Conservation (phyloP, 2,888 invertebrate species). For the Unio pictorum region DNA sequence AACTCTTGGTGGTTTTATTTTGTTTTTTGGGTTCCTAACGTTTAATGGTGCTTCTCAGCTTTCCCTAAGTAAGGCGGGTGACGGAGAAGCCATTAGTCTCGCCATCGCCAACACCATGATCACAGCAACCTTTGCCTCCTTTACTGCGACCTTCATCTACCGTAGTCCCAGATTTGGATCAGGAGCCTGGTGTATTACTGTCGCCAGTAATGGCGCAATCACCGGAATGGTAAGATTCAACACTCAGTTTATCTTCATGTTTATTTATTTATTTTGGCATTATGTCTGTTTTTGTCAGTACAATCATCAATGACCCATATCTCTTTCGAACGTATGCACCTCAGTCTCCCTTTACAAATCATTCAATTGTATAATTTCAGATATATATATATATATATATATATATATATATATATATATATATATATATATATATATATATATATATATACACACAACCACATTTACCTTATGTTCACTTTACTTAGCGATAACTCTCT, state of each 20-base stretch:
- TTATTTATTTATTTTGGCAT: neutral
- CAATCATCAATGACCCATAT: no score
- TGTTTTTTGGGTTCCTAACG: conserved; percentile 75
- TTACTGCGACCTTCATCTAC: conserved; percentile 69
- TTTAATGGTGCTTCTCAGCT: conserved; percentile 75
- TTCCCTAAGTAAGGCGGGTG: conserved; percentile 71
- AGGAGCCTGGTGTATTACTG: conserved; percentile 72
- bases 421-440: no score
- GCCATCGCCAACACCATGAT: conserved; percentile 74
- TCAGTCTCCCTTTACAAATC: no score
- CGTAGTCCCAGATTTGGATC: conserved; percentile 37
- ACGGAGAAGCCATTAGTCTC: conserved; percentile 70
- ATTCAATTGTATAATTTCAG: no score
- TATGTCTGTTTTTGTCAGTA: no score
- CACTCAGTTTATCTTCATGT: neutral
- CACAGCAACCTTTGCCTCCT: conserved; percentile 72
- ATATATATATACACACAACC: no score
- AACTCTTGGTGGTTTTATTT: conserved; percentile 74
- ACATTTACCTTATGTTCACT: no score
- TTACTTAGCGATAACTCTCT: no score
- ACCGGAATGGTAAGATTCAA: conserved; percentile 71
- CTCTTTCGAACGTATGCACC: no score
- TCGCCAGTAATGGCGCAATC: conserved; percentile 74
- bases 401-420: no score
- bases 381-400: no score